Conservation (phyloP, 2,113 vertebrate genomes). For the Pomatostomus ruficeps region DNA sequence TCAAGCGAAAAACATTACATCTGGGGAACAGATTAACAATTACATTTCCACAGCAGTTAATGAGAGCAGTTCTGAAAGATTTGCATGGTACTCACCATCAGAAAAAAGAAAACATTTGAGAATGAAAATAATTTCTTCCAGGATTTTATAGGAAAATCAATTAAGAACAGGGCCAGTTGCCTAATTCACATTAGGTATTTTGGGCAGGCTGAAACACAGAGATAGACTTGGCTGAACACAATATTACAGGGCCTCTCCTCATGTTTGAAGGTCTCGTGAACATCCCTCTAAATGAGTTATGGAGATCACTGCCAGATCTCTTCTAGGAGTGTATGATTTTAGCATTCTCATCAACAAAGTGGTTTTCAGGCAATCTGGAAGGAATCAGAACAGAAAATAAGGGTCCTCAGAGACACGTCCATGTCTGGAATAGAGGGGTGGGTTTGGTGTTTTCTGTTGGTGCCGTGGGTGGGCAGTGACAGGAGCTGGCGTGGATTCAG, state of each 20-base stretch:
- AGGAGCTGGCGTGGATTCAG: rapidly evolving
- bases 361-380: neutral
- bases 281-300: neutral
- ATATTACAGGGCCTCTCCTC: neutral
- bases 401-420: neutral
- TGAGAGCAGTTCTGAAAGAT: neutral
- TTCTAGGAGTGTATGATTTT: neutral
- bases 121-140: slow-evolving; percentile 23
- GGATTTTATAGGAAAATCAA: slow-evolving; percentile 45
- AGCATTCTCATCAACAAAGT: neutral
- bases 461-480: neutral
- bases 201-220: neutral
- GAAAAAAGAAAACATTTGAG: slow-evolving; percentile 12
- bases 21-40: neutral
- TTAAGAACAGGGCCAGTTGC: slow-evolving; percentile 22
- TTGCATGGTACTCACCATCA: neutral
- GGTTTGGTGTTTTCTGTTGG: neutral
- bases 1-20: neutral
- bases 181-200: slow-evolving; percentile 7
- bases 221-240: neutral
- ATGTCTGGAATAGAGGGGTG: neutral
- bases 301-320: neutral
- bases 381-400: neutral
- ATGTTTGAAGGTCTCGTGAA: neutral
- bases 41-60: neutral